phyloP scores from a whole-genome alignment of 92 coral and sea anemone species.

The Zoanthus gigantus region DNA sequence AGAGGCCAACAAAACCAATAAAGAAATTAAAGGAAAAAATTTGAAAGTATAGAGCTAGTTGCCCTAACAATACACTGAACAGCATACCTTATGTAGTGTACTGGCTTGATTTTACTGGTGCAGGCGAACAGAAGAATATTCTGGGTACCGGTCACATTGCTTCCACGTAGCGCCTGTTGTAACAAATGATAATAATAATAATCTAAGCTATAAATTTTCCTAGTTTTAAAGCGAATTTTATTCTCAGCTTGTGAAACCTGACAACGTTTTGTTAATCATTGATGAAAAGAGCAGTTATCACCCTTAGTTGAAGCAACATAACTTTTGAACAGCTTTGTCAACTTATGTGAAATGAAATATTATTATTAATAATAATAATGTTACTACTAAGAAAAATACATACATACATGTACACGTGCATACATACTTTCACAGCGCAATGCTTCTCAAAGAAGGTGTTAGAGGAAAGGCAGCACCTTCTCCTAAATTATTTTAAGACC shows the following conservation, averaged over 20 bases:
- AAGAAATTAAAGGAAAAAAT: too few relatives aligned
- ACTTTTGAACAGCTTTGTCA: not conserved
- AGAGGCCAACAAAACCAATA: too few relatives aligned
- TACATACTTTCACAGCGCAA: too few relatives aligned
- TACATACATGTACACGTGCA: too few relatives aligned
- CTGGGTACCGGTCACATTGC: slow-evolving; percentile 86
- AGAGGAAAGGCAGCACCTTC: too few relatives aligned
- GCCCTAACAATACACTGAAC: too few relatives aligned
- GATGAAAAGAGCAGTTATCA: not conserved
- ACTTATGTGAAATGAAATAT: not conserved
- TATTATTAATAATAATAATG: too few relatives aligned
- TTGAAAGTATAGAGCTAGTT: too few relatives aligned
- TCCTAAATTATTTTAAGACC: too few relatives aligned
- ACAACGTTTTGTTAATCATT: not conserved
- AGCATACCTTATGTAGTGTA: slow-evolving; percentile 81
- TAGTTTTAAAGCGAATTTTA: not conserved
- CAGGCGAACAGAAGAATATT: slow-evolving; percentile 82
- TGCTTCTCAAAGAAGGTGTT: too few relatives aligned
- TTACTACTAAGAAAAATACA: too few relatives aligned
- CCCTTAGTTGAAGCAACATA: not conserved
- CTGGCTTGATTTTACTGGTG: slow-evolving; percentile 85
- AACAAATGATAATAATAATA: not conserved
- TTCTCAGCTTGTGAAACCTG: not conserved
- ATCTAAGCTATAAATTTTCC: not conserved
- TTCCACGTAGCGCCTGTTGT: slow-evolving; percentile 85